Base-by-base conservation (phyloP, 2,888 invertebrate genomes). In the Leptogaster cylindrica region DNA sequence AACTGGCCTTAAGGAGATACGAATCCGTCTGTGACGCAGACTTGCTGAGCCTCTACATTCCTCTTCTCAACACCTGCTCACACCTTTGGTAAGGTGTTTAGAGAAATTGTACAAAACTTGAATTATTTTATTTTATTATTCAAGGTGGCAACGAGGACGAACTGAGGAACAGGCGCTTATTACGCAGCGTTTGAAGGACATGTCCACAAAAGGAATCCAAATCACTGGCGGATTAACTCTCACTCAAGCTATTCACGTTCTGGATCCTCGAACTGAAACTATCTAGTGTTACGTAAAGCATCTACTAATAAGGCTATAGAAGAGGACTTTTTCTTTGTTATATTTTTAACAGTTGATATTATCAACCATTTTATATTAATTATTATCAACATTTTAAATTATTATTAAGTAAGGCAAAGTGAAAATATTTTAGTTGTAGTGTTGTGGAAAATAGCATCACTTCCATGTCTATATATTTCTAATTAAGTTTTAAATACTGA, bases 11-110 rank as follows among this genome's bases (percentile, higher is more conserved):
- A n/a, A 84, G 85, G 73, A 83, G 90, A 58, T 90, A 87, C 72
- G 88, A 90, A 71, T 88, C 86, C 2, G 86, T 90, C 71, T 87
- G 88, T 74, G 90, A 90, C 77, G 85, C 86, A 10, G 90, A 90
- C 74, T 78, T 90, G 39, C 78, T 90, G 61, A 83, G 86, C 46
- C 83, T 90, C 33, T 90, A 90, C 75, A 82, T 88, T 73, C 90
- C 90, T 1, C 78, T 90, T 50, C 73, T 90, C 66, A 86, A 89
- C 73, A 84, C 88, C 3, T 89, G 89, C 73, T 84, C 87, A 44
- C 86, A 85, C 74, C 83, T 90, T 73, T 89, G 88, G 87, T 86
- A 73, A 78, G 75, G 72, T 20, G 28, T 64, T 20, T 5, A 46
- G n/a, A 46, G 10, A 46, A 46, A 51, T 5, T 23, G 18, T 5